These are phyloP conservation scores for Zaprionus kolodkinae DNA, from an alignment of 1,140 invertebrate genomes.

Conservation along the genomic window DNA sequence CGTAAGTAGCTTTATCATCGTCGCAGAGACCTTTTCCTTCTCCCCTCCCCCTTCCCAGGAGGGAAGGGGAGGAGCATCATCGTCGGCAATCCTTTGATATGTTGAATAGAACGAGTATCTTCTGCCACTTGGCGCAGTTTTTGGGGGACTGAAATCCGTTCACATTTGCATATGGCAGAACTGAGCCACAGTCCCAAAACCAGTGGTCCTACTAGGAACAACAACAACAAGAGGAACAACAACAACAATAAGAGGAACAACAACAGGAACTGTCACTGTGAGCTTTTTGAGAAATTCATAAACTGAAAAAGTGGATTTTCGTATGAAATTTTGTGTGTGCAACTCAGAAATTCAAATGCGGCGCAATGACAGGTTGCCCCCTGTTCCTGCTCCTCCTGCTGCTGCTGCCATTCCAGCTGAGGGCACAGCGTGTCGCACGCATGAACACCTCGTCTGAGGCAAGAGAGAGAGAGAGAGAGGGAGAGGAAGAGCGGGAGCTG, in stretches of 20 bases:
- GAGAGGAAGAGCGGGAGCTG: too few species aligned
- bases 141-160: constrained; percentile 63
- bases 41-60: constrained; percentile 1
- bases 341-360: constrained; percentile 79
- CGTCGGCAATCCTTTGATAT: constrained; percentile 71
- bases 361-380: constrained; percentile 59
- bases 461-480: constrained; percentile 4
- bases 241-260: neutral
- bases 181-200: constrained; percentile 4
- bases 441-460: constrained; percentile 73
- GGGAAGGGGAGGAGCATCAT: neutral
- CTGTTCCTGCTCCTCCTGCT: constrained; percentile 5
- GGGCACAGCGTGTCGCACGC: constrained; percentile 76
- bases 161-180: constrained; percentile 71
- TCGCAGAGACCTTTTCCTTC: constrained; percentile 18
- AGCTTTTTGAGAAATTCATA: constrained; percentile 83
- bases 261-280: constrained; percentile 69
- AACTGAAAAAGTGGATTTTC: constrained; percentile 83
- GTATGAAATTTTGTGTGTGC: constrained; percentile 79
- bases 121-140: constrained; percentile 75
- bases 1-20: constrained; percentile 38
- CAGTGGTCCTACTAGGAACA: neutral
- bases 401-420: constrained; percentile 13
- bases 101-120: constrained; percentile 59
- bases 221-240: constrained; percentile 7